Base-by-base conservation (phyloP, 2,113 vertebrate species). In the Nestor notabilis region DNA sequence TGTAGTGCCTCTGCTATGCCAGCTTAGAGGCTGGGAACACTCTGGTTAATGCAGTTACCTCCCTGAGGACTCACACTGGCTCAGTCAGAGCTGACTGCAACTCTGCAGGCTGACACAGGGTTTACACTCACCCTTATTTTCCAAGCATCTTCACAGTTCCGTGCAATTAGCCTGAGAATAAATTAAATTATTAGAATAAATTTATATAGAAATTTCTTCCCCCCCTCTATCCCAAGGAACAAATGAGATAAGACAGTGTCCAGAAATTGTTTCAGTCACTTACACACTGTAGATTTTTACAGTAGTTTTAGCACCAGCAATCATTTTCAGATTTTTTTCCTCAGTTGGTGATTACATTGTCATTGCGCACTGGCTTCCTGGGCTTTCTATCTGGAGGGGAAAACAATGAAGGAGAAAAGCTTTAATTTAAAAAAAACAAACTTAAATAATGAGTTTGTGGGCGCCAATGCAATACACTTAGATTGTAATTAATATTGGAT, bases 401-500 rank as follows among this genome's bases (percentile, higher is more conserved):
- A 78, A 39, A 85, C 63, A 82, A 61, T 9, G 23, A 43, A 53
- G 33, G 27, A 78, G 41, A 89, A 81, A 84, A 74, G 6, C 6
- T 70, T 55, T 60, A 68, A 83, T 53, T 65, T 70, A 53, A 58
- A 66, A 71, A 17, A 13, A 60, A 72, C 77, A 78, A 18, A 35
- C 78, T 74, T 49, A 89, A 78, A 76, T 47, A 82, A 82, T 21
- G 37, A 8, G 18, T 78, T 89, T 93, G 35, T 58, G 27, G 25
- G 60, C 24, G 82, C 8, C 28, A 31, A 91, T 39, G 50, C 0
- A 2, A 44, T 17, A 50, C 47, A 81, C n/a, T 90, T 94, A 77
- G n/a, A 83, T 90, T 93, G 87, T 95, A 95, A 97, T 96, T 97
- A 89, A 80, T 95, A 93, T 91, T 91, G 64, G 77, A 81, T 87